phyloP scores from a whole-genome alignment of 2,888 invertebrate genomes.

The Maniola hyperantus region DNA sequence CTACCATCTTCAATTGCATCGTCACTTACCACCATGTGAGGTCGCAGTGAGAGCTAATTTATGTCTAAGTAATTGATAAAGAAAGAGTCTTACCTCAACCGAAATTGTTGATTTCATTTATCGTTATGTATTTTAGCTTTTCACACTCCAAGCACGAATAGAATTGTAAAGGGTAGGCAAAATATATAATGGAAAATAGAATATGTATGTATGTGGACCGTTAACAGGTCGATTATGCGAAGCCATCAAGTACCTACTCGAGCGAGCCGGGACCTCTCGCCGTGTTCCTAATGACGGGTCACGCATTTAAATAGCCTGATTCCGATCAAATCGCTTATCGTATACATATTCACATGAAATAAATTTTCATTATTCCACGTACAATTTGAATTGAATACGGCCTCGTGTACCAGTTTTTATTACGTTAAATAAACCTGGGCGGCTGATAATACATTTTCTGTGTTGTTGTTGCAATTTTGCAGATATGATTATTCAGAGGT shows the following conservation, averaged over 20 bases:
- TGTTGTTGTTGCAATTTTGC: slow-evolving; percentile 23
- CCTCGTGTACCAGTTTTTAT: slow-evolving; percentile 20
- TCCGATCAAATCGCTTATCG: slow-evolving; percentile 62
- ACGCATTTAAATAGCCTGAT: slow-evolving; percentile 78
- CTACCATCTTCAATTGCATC: too few species aligned
- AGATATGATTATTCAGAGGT: slow-evolving; percentile 23
- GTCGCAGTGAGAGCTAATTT: too few species aligned
- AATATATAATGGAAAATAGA: slow-evolving; percentile 37
- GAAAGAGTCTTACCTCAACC: background rate
- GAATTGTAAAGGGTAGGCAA: slow-evolving; percentile 24
- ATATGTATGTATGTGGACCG: slow-evolving; percentile 49
- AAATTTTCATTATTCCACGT: slow-evolving; percentile 53
- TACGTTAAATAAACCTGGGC: slow-evolving; percentile 24
- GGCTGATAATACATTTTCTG: slow-evolving; percentile 30
- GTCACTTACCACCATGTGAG: too few species aligned
- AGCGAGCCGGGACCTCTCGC: slow-evolving; percentile 54
- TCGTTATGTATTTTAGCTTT: slow-evolving; percentile 9
- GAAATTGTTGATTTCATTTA: background rate
- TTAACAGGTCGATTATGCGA: slow-evolving; percentile 77
- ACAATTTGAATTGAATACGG: slow-evolving; percentile 43
- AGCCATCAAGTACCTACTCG: slow-evolving; percentile 64
- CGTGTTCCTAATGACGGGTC: slow-evolving; percentile 73
- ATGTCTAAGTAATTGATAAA: too few species aligned
- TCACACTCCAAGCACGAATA: slow-evolving; percentile 17
- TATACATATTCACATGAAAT: slow-evolving; percentile 60